These are phyloP conservation scores for Drosophila nr. medialis DNA, from an alignment of 2,888 invertebrate genomes.

Conservation along the genomic window DNA sequence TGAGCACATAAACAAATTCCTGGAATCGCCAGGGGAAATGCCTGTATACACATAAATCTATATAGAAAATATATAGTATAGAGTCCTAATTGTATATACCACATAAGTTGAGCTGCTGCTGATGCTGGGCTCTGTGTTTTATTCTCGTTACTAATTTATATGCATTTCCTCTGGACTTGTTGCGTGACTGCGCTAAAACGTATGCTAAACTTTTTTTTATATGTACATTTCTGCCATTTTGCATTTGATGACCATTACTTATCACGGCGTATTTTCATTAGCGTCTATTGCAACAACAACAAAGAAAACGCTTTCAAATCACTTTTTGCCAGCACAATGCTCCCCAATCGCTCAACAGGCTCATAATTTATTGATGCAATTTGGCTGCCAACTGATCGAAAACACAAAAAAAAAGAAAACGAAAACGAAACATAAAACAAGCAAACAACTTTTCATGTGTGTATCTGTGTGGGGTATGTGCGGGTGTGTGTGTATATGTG, in stretches of 20 bases:
- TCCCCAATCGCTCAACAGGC: slow-evolving; percentile 63
- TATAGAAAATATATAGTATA: slow-evolving; percentile 21
- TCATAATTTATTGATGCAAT: slow-evolving; percentile 69
- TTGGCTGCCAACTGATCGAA: slow-evolving; percentile 38
- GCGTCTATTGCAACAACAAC: slow-evolving; percentile 25
- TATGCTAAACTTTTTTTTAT: slow-evolving; percentile 42
- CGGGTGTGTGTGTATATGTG: slow-evolving; percentile 6
- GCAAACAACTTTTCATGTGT: slow-evolving; percentile 12
- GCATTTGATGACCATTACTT: slow-evolving; percentile 25
- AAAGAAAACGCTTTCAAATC: slow-evolving; percentile 33
- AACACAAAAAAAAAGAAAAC: not conserved
- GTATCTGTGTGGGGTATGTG: slow-evolving; percentile 4
- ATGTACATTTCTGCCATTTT: slow-evolving; percentile 4
- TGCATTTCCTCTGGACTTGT: slow-evolving; percentile 48
- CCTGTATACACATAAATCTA: slow-evolving; percentile 35
- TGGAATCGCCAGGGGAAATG: slow-evolving; percentile 25
- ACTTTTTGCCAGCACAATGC: slow-evolving; percentile 24
- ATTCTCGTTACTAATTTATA: not conserved
- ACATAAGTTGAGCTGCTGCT: slow-evolving; percentile 26
- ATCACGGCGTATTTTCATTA: slow-evolving; percentile 50
- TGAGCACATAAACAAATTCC: slow-evolving; percentile 3
- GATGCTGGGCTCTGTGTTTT: slow-evolving; percentile 4
- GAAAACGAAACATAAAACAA: slow-evolving; percentile 1
- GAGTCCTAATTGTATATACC: slow-evolving; percentile 44
- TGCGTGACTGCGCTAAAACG: slow-evolving; percentile 47